These are phyloP conservation scores for Numida meleagris DNA, from an alignment of 2,113 vertebrate genomes.

Conservation along the genomic window DNA sequence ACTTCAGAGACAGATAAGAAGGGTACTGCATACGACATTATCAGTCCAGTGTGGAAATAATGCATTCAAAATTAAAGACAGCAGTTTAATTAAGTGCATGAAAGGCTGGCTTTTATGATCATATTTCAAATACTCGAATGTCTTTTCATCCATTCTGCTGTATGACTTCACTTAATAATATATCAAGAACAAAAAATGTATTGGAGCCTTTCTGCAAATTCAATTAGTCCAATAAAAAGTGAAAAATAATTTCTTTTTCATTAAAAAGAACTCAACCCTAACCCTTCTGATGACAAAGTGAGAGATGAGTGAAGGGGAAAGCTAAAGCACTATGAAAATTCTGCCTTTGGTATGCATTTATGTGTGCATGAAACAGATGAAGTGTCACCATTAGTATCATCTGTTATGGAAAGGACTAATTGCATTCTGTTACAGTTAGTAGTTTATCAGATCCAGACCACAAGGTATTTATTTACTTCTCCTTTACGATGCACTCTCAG, in stretches of 20 bases:
- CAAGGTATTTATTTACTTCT: not conserved
- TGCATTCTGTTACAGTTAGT: not conserved
- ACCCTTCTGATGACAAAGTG: constrained; percentile 56
- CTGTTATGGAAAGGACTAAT: constrained; percentile 59
- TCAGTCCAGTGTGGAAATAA: constrained; percentile 72
- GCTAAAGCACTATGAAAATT: constrained; percentile 16
- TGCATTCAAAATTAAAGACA: constrained; percentile 75
- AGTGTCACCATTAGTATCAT: constrained; percentile 33
- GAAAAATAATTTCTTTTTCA: constrained; percentile 80
- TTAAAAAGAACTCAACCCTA: constrained; percentile 70
- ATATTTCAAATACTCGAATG: constrained; percentile 73
- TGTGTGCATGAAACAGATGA: constrained; percentile 29
- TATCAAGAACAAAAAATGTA: constrained; percentile 74
- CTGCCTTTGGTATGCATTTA: constrained; percentile 48
- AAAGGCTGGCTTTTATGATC: constrained; percentile 75
- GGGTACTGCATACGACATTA: constrained; percentile 60
- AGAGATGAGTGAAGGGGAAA: not conserved
- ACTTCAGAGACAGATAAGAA: constrained; percentile 70
- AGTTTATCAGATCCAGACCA: constrained; percentile 28
- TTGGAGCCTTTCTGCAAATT: constrained; percentile 77
- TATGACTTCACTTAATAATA: constrained; percentile 74
- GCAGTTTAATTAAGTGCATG: constrained; percentile 78
- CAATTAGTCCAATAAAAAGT: constrained; percentile 82
- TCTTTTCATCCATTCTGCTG: constrained; percentile 75
- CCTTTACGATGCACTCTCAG: not conserved